Conservation (phyloP, 1,140 invertebrate genomes). For the Cyphomyrmex costatus region DNA sequence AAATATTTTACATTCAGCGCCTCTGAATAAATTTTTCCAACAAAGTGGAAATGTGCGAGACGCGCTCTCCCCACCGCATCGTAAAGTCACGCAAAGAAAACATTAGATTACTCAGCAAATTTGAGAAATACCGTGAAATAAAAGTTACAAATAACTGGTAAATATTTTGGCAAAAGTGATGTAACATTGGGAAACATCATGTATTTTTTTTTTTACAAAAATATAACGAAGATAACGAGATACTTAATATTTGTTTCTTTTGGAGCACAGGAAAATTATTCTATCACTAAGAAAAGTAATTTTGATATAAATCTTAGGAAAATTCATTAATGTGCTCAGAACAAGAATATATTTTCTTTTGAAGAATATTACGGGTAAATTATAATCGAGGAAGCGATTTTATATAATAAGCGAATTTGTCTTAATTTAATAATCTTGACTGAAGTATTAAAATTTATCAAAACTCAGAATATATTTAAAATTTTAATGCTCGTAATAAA, state of each 20-base stretch:
- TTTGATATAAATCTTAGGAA: too few relatives aligned
- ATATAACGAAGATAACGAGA: not conserved
- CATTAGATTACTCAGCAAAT: not conserved
- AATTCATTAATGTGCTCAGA: too few relatives aligned
- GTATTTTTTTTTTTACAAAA: not conserved
- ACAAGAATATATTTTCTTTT: too few relatives aligned
- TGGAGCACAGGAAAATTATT: not conserved
- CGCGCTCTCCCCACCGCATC: not conserved
- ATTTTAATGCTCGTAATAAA: too few relatives aligned
- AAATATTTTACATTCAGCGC: conserved; percentile 28
- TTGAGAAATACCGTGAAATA: not conserved
- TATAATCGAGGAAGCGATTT: too few relatives aligned
- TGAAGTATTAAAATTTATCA: too few relatives aligned
- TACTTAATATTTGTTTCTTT: not conserved
- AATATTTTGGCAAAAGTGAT: not conserved
- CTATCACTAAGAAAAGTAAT: too few relatives aligned
- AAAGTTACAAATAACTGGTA: not conserved
- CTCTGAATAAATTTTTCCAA: conserved; percentile 17
- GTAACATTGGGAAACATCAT: not conserved
- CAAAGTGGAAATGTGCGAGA: not conserved
- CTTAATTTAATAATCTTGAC: too few relatives aligned
- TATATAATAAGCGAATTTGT: too few relatives aligned
- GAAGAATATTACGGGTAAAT: too few relatives aligned
- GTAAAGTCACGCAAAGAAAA: not conserved
- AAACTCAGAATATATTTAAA: too few relatives aligned